phyloP scores from a whole-genome alignment of 1,140 invertebrate species.

The Zeugodacus cucurbitae region DNA sequence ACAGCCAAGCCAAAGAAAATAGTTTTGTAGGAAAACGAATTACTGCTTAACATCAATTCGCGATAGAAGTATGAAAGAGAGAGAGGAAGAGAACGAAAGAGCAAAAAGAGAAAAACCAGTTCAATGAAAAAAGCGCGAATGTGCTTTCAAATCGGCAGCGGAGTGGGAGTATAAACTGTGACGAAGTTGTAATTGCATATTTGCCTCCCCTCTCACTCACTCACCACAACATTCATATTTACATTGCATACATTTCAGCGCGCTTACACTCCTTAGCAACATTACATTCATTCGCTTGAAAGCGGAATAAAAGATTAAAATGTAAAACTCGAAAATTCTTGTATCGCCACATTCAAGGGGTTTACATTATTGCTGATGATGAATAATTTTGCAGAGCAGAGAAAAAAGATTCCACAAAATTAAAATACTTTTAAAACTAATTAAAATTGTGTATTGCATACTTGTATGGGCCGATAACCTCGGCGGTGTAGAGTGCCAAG shows the following conservation, averaged over 20 bases:
- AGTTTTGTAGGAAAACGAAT: neutral
- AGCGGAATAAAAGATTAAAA: constrained; percentile 18
- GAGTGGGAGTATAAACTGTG: neutral
- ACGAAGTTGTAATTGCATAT: neutral
- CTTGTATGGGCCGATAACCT: constrained; percentile 4
- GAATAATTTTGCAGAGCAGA: neutral
- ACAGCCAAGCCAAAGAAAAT: neutral
- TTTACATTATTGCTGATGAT: neutral
- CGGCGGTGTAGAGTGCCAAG: neutral
- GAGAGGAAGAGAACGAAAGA: neutral
- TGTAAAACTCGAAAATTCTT: constrained; percentile 9
- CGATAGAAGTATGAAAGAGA: neutral
- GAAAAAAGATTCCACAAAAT: neutral
- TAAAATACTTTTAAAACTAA: constrained; percentile 41
- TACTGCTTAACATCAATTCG: neutral
- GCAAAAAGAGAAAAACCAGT: neutral
- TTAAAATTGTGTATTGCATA: constrained; percentile 40
- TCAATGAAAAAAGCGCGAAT: neutral
- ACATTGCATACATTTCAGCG: neutral
- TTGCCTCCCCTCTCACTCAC: neutral
- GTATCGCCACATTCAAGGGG: constrained; percentile 7
- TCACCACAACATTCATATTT: neutral
- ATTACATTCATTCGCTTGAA: neutral
- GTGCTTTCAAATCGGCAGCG: neutral
- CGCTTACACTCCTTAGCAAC: neutral